Evolutionary conservation across 1,140 invertebrate genomes (phyloP).

Genomic region (Bombus picipes): DNA sequence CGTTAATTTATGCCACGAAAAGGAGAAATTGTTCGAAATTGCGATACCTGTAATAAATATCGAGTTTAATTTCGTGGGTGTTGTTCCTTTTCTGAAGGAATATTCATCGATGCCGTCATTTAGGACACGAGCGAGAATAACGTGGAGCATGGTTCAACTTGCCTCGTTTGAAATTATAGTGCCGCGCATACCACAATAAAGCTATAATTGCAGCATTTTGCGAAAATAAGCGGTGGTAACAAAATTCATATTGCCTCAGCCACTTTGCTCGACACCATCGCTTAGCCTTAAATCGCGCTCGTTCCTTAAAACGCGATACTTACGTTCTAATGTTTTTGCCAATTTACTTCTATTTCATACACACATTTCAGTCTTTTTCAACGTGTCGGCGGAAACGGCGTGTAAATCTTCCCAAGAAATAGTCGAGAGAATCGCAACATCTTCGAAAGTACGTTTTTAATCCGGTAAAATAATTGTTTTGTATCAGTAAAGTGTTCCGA

Average conservation of each 20-base stretch:
- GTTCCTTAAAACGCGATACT: slow-evolving; percentile 31
- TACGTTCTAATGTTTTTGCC: slow-evolving; percentile 13
- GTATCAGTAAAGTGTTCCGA: neutral
- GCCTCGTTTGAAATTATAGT: slow-evolving; percentile 45
- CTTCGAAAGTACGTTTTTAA: too few relatives aligned
- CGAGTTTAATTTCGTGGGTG: neutral
- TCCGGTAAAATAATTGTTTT: neutral
- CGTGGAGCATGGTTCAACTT: neutral
- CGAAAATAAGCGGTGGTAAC: slow-evolving; percentile 44
- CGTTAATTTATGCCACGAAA: neutral
- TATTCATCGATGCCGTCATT: neutral
- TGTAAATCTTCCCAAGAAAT: neutral
- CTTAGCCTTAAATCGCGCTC: slow-evolving; percentile 2
- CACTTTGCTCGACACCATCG: slow-evolving; percentile 57
- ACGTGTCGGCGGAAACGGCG: neutral
- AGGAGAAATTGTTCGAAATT: neutral
- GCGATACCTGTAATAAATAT: neutral
- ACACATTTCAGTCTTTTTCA: neutral
- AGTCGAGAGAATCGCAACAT: too few relatives aligned
- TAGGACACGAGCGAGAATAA: neutral
- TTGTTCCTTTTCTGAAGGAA: neutral
- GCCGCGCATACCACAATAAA: slow-evolving; percentile 34
- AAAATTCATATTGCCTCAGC: slow-evolving; percentile 55
- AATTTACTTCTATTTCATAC: neutral
- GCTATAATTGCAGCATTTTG: slow-evolving; percentile 57